Percentiles rank a stretch among this genome's conserved stretches.
Evolutionary conservation across 2,888 invertebrate species (phyloP).

Genomic region (Orgyia antiqua): DNA sequence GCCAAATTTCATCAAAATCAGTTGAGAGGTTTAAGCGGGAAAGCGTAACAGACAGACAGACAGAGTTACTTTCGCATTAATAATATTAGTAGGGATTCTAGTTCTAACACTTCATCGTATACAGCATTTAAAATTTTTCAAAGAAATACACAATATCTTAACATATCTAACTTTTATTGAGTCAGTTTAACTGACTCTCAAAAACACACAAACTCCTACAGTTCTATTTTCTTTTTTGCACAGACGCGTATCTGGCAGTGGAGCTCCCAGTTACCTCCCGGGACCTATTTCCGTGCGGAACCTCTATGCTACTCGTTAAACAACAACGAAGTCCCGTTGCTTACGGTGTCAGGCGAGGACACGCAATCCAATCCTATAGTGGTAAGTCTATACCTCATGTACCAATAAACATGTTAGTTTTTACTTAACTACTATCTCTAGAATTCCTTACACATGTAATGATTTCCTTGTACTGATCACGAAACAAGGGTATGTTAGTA

Average conservation of each 20-base stretch:
- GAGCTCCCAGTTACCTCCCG: slow-evolving; percentile 62
- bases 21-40: too few species aligned
- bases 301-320: slow-evolving; percentile 84
- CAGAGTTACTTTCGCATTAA: too few species aligned
- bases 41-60: too few species aligned
- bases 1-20: too few species aligned
- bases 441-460: slow-evolving; percentile 4
- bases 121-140: too few species aligned
- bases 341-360: slow-evolving; percentile 85
- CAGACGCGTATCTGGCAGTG: slow-evolving; percentile 82
- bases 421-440: slow-evolving; percentile 8
- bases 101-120: too few species aligned
- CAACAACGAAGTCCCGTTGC: slow-evolving; percentile 84
- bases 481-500: not conserved
- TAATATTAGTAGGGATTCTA: too few species aligned
- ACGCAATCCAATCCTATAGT: slow-evolving; percentile 72
- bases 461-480: slow-evolving; percentile 3
- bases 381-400: slow-evolving; percentile 43
- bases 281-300: slow-evolving; percentile 81
- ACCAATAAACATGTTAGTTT: slow-evolving; percentile 8
- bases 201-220: too few species aligned
- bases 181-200: too few species aligned
- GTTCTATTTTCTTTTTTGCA: too few species aligned
- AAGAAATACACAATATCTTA: too few species aligned
- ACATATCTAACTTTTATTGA: too few species aligned